Evolutionary conservation across 2,888 invertebrate genomes (phyloP).

Genomic region (Troglohyphantes excavatus): DNA sequence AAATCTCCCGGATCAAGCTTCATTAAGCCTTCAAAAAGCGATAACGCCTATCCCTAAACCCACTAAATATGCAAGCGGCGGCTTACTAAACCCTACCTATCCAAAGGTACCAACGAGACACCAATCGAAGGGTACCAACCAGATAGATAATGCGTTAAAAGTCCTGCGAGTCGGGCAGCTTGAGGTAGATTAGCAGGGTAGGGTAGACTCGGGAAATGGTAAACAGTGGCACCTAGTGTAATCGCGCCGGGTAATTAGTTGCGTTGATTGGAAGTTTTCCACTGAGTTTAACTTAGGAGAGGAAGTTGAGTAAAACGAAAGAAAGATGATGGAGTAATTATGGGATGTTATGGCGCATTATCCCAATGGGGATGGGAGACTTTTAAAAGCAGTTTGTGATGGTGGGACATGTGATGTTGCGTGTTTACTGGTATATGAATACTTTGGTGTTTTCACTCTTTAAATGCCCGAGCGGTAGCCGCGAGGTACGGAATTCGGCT

Average conservation of each 20-base stretch:
- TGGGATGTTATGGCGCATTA: too few species aligned
- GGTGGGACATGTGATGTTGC: too few species aligned
- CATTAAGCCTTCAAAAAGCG: conserved; percentile 75
- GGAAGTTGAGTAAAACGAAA: conserved; percentile 41
- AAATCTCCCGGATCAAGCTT: conserved; percentile 49
- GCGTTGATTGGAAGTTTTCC: conserved; percentile 75
- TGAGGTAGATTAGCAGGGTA: conserved; percentile 59
- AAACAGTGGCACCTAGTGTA: conserved; percentile 65
- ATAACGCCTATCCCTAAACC: conserved; percentile 63
- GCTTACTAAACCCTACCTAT: conserved; percentile 45
- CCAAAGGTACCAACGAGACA: conserved; percentile 10
- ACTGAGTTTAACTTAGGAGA: conserved; percentile 46
- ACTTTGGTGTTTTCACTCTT: too few species aligned
- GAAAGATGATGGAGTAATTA: conserved; percentile 61
- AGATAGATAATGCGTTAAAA: conserved; percentile 65
- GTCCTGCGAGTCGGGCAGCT: neutral
- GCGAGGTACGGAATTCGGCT: too few species aligned
- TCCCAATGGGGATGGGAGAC: too few species aligned
- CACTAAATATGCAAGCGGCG: conserved; percentile 57
- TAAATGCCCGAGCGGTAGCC: too few species aligned
- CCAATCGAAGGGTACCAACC: neutral
- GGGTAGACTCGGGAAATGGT: conserved; percentile 60
- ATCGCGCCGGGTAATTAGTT: conserved; percentile 71
- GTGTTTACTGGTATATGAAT: too few species aligned
- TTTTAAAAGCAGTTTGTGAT: too few species aligned